Conservation (phyloP, 1,140 invertebrate species). For the Ceratina australensis region DNA sequence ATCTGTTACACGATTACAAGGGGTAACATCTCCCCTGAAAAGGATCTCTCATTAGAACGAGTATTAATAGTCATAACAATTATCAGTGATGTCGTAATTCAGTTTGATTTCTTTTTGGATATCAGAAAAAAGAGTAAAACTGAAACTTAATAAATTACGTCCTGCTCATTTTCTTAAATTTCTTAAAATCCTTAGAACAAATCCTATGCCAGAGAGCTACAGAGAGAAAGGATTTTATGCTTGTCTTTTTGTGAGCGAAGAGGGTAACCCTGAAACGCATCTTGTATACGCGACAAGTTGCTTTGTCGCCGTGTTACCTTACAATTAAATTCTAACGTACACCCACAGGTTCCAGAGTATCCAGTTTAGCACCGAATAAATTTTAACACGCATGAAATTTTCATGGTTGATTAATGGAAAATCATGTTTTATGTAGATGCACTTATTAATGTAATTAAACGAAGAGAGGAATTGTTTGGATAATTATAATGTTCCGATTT, state of each 20-base stretch:
- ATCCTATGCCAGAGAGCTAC: too few relatives aligned
- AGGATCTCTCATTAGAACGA: too few relatives aligned
- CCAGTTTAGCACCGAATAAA: too few relatives aligned
- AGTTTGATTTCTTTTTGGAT: too few relatives aligned
- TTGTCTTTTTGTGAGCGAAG: neutral
- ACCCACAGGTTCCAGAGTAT: neutral
- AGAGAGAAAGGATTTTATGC: neutral
- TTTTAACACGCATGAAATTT: too few relatives aligned
- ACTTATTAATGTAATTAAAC: too few relatives aligned
- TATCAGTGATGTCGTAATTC: too few relatives aligned
- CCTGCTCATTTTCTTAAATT: neutral
- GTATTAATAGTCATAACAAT: neutral
- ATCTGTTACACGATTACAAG: conserved; percentile 54
- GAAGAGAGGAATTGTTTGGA: too few relatives aligned
- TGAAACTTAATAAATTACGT: too few relatives aligned
- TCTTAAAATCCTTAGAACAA: neutral
- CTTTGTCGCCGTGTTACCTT: neutral
- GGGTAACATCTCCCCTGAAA: neutral
- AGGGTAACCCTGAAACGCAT: neutral
- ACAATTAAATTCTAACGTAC: conserved; percentile 2
- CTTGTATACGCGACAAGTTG: neutral
- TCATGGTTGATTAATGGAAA: too few relatives aligned
- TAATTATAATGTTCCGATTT: too few relatives aligned
- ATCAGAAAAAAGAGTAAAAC: neutral
- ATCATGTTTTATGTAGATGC: too few relatives aligned